These are phyloP conservation scores for Anas platyrhynchos DNA, from an alignment of 2,113 vertebrate species.

Conservation along the genomic window DNA sequence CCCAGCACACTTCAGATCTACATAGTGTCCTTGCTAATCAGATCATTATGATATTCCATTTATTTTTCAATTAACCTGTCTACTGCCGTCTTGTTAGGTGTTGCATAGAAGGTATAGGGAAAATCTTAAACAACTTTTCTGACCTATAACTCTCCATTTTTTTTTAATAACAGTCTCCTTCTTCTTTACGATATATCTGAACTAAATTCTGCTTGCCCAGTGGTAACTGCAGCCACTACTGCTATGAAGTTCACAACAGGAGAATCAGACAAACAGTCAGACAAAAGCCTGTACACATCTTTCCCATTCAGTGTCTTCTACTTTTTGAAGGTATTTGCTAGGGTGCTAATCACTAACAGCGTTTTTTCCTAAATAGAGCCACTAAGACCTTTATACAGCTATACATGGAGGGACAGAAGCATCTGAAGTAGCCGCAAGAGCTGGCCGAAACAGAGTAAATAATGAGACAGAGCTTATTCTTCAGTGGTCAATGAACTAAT, in stretches of 20 bases:
- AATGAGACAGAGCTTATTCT: neutral
- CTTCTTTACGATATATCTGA: neutral
- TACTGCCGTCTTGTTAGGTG: neutral
- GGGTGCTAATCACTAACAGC: neutral
- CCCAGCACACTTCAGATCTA: neutral
- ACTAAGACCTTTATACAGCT: neutral
- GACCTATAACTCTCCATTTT: neutral
- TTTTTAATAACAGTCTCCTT: neutral
- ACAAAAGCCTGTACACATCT: neutral
- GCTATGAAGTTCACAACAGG: neutral
- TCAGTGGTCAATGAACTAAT: neutral
- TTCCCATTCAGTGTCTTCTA: neutral
- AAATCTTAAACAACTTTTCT: neutral
- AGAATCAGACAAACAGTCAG: neutral
- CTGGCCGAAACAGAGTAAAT: neutral
- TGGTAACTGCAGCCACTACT: neutral
- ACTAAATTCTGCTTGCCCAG: neutral
- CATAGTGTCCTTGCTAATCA: neutral
- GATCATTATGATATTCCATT: neutral
- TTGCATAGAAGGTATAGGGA: neutral
- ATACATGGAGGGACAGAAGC: neutral
- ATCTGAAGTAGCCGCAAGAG: neutral
- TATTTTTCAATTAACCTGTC: slow-evolving; percentile 30
- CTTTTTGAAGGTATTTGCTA: neutral
- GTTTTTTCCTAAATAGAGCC: neutral